A percentile compares a stretch with the other conserved stretches of the same genome.
Evolutionary conservation across 2,113 vertebrate genomes (phyloP).

Genomic region (Chlorocebus sabaeus): DNA sequence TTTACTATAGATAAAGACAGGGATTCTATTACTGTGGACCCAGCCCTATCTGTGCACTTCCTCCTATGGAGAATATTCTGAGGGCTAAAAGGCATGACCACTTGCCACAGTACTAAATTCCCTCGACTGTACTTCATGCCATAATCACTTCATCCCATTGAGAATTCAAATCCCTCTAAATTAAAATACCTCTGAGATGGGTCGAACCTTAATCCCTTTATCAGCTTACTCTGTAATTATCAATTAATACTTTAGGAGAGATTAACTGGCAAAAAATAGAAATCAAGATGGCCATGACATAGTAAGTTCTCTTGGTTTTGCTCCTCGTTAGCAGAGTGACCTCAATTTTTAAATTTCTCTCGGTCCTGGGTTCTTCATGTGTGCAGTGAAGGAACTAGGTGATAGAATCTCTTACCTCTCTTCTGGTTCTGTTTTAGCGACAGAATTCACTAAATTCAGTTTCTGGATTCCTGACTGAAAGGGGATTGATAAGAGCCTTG

Average conservation of each 20-base stretch:
- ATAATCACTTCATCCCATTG: conserved; percentile 48
- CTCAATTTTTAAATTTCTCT: conserved; percentile 1
- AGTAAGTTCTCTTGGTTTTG: neutral
- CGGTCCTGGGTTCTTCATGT: neutral
- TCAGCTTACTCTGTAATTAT: conserved; percentile 64
- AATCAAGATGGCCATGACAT: neutral
- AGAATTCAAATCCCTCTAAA: conserved; percentile 60
- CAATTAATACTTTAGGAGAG: conserved; percentile 56
- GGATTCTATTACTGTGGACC: neutral
- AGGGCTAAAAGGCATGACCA: neutral
- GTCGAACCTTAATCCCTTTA: conserved; percentile 64
- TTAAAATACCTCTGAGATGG: conserved; percentile 55
- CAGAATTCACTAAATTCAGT: neutral
- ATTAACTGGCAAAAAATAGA: conserved; percentile 29
- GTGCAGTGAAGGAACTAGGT: neutral
- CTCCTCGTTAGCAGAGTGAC: neutral
- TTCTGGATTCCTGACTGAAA: neutral
- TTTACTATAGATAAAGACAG: neutral
- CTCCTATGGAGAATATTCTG: neutral
- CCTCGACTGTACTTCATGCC: neutral
- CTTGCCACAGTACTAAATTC: neutral
- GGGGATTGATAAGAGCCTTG: neutral
- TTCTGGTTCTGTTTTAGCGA: neutral
- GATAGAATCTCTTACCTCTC: neutral
- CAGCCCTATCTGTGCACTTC: neutral